Percentiles rank a stretch among this genome's conserved stretches.
These are phyloP conservation scores for Zoanthus sansibaricus DNA, from an alignment of 92 coral and sea anemone species.

Conservation along the genomic window DNA sequence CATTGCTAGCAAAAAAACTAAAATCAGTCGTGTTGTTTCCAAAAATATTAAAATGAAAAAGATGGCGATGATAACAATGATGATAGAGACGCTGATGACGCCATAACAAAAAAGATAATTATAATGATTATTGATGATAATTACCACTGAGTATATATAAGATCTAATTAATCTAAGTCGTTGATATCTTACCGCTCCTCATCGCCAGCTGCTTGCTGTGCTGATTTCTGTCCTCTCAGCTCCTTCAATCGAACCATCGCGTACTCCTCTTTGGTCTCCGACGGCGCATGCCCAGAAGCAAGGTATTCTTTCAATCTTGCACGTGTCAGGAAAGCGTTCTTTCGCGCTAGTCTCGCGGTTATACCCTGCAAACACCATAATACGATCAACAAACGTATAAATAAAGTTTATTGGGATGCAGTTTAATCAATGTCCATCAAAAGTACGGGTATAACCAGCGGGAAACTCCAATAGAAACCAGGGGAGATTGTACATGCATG, in stretches of 20 bases:
- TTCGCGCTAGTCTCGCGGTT: conserved; percentile 85
- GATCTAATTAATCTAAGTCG: background rate
- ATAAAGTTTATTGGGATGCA: background rate
- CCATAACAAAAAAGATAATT: background rate
- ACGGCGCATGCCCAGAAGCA: conserved; percentile 83
- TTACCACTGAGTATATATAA: background rate
- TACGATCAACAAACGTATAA: background rate
- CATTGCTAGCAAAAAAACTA: background rate
- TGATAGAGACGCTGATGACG: background rate
- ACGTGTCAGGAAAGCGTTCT: conserved; percentile 94
- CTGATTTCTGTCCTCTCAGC: conserved; percentile 77
- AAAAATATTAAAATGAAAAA: background rate
- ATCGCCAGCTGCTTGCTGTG: conserved; percentile 37
- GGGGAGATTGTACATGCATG: no score
- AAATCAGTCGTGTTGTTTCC: background rate
- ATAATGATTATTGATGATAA: background rate
- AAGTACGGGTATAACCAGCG: no score
- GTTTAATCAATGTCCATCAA: background rate
- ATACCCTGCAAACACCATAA: conserved; percentile 69
- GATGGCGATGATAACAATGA: background rate
- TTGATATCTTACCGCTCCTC: conserved; percentile 62
- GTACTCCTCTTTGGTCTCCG: conserved; percentile 83
- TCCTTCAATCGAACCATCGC: conserved; percentile 88
- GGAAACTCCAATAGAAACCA: no score
- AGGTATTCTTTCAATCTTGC: conserved; percentile 94